Conservation (phyloP, 1,140 invertebrate genomes). For the Metopolophium dirhodum region DNA sequence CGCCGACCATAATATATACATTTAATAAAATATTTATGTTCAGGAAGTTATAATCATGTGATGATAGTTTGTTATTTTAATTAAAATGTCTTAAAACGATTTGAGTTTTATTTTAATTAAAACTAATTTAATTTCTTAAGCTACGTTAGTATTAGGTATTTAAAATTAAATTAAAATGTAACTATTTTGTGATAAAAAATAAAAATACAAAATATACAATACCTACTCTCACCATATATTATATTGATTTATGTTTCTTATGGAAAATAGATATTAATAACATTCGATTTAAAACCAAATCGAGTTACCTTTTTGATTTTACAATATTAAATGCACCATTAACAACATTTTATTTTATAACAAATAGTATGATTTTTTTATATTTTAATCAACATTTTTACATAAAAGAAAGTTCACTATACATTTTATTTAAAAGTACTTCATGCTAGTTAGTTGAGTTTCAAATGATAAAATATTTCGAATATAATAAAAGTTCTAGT, state of each 20-base stretch:
- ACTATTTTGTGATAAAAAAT: not conserved
- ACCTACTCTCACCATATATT: not conserved
- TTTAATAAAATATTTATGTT: conserved; percentile 21
- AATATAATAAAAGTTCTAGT: not conserved
- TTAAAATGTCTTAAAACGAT: not conserved
- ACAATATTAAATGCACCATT: not conserved
- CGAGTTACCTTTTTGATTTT: not conserved
- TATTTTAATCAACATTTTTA: not conserved
- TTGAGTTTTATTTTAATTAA: not conserved
- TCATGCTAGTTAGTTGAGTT: not conserved
- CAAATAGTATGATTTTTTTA: not conserved
- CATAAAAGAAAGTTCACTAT: not conserved
- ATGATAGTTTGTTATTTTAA: conserved; percentile 12
- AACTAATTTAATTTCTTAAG: not conserved
- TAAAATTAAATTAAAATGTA: not conserved
- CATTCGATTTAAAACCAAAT: too few species aligned
- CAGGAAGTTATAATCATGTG: not conserved
- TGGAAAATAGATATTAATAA: too few species aligned
- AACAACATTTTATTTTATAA: not conserved
- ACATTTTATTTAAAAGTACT: not conserved
- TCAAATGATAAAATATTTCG: not conserved
- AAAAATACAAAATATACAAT: not conserved
- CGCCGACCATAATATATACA: not conserved
- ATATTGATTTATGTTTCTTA: not conserved
- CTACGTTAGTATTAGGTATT: not conserved